Evolutionary conservation across 1,140 invertebrate species (phyloP).

Genomic region (Gryllus bimaculatus): DNA sequence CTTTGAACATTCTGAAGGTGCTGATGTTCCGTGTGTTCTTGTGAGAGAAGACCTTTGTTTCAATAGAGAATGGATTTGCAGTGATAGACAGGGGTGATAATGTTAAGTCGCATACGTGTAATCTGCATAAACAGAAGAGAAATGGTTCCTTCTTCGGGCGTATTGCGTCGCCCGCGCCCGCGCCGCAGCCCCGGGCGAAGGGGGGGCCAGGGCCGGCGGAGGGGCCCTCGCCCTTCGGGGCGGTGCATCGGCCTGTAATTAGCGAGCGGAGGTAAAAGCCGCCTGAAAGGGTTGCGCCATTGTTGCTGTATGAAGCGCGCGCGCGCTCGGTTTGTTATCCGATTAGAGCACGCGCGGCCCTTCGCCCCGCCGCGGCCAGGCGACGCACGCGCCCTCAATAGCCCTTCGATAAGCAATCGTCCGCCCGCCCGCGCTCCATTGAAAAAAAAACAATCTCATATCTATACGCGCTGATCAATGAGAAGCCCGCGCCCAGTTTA

Average conservation of each 20-base stretch:
- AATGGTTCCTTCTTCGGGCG: too few relatives aligned
- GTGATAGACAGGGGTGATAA: too few relatives aligned
- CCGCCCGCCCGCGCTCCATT: background rate
- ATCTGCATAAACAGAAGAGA: too few relatives aligned
- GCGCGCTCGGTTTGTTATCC: background rate
- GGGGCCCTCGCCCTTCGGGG: background rate
- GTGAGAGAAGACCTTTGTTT: too few relatives aligned
- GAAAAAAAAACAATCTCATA: background rate
- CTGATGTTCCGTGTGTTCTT: too few relatives aligned
- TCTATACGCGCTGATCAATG: background rate
- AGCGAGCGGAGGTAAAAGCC: background rate
- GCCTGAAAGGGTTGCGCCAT: constrained; percentile 13
- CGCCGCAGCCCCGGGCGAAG: too few relatives aligned
- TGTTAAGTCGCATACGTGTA: too few relatives aligned
- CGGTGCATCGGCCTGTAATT: constrained; percentile 5
- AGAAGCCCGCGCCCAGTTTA: background rate
- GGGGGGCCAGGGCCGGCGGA: too few relatives aligned
- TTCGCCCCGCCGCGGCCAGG: background rate
- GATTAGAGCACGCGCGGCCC: background rate
- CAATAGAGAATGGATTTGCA: too few relatives aligned
- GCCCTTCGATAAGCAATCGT: background rate
- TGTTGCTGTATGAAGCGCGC: constrained; percentile 7
- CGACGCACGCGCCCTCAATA: background rate
- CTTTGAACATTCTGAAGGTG: too few relatives aligned
- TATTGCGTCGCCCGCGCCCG: too few relatives aligned